These are phyloP conservation scores for Drosophila tropicalis DNA, from an alignment of 1,140 invertebrate species.

Conservation along the genomic window DNA sequence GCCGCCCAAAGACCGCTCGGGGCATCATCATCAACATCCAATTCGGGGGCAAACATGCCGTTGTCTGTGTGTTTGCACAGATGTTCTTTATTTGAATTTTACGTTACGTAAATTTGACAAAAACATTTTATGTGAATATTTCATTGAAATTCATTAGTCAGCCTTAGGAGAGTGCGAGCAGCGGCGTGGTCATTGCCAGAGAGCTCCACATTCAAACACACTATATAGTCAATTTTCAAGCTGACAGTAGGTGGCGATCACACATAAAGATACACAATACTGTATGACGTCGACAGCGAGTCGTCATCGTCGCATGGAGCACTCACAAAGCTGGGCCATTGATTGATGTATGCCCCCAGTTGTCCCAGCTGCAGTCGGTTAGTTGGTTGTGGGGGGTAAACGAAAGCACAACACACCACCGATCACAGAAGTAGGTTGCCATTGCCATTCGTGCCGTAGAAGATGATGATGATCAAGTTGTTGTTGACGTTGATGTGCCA, in stretches of 20 bases:
- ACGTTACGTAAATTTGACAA: conserved; percentile 74
- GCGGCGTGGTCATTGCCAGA: conserved; percentile 21
- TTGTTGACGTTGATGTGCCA: conserved; percentile 72
- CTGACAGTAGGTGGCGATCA: conserved; percentile 55
- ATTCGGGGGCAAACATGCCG: conserved; percentile 39
- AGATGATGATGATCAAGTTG: conserved; percentile 65
- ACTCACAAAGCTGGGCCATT: conserved; percentile 50
- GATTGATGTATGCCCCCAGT: conserved; percentile 51
- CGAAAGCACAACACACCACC: conserved; percentile 41
- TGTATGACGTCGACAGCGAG: conserved; percentile 45
- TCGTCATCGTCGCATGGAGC: conserved; percentile 11
- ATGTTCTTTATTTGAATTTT: conserved; percentile 74
- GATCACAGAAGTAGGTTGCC: conserved; percentile 64
- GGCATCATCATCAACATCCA: conserved; percentile 35
- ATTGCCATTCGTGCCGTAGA: neutral
- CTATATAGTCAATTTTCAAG: neutral
- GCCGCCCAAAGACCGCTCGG: conserved; percentile 35
- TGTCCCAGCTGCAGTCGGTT: conserved; percentile 46
- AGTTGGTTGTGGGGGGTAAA: neutral
- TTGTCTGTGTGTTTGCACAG: conserved; percentile 70
- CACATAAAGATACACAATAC: conserved; percentile 26
- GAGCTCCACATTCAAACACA: too few relatives aligned
- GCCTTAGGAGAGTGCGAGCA: conserved; percentile 28
- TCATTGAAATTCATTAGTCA: conserved; percentile 44
- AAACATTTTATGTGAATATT: conserved; percentile 49